Percentiles rank a stretch among this genome's conserved stretches.
Conservation (phyloP, 2,797 vertebrate species). For the Neosalanx taihuensis region DNA sequence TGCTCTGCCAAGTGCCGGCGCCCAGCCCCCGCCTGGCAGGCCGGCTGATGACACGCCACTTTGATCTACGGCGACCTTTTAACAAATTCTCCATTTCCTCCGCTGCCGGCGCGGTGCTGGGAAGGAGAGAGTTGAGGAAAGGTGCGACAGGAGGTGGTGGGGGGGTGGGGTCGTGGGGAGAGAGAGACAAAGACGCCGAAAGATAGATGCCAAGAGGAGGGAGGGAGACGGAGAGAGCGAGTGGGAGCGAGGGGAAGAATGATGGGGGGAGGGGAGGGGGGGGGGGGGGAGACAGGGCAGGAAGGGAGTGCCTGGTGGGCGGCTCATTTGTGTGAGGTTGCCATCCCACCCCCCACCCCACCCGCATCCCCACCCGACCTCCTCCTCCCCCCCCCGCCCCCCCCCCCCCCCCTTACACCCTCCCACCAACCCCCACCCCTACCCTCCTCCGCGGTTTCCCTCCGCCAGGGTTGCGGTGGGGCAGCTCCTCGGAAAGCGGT, state of each 20-base stretch:
- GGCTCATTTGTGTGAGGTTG: neutral
- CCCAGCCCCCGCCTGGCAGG: slow-evolving; percentile 34
- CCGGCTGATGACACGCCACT: slow-evolving; percentile 64
- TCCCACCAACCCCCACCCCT: neutral
- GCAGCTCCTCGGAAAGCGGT: slow-evolving; percentile 62
- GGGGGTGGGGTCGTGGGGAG: too few relatives aligned
- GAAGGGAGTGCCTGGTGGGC: too few relatives aligned
- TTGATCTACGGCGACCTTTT: slow-evolving; percentile 65
- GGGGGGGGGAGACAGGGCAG: too few relatives aligned
- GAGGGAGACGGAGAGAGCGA: neutral
- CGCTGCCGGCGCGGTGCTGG: too few relatives aligned
- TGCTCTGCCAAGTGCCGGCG: slow-evolving; percentile 39
- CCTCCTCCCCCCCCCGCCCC: neutral
- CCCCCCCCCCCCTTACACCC: neutral
- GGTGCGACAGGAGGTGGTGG: too few relatives aligned
- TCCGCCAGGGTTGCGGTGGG: slow-evolving; percentile 25
- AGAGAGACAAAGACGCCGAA: too few relatives aligned
- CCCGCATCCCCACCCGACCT: neutral
- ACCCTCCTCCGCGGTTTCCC: neutral
- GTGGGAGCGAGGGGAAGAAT: too few relatives aligned
- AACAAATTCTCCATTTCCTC: slow-evolving; percentile 70
- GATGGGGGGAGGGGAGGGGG: neutral
- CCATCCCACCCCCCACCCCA: neutral
- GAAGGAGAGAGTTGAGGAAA: neutral
- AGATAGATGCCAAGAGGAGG: too few relatives aligned